Percentiles rank a stretch among this genome's conserved stretches.
These are phyloP conservation scores for Chloroclysta siterata DNA, from an alignment of 2,888 invertebrate species.

Conservation along the genomic window DNA sequence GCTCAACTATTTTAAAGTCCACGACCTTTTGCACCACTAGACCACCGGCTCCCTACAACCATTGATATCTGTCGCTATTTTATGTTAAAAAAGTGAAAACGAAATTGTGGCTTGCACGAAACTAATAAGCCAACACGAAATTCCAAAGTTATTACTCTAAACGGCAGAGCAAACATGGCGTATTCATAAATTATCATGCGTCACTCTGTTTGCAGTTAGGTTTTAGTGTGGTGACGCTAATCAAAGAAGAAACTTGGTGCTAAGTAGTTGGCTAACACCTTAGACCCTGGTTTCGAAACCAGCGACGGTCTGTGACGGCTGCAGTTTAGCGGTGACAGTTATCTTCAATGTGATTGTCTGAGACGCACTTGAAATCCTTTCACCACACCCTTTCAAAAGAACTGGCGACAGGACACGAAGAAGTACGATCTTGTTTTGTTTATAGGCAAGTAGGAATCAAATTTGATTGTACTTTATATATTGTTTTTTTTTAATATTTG, in stretches of 20 bases:
- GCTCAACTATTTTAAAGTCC: no score
- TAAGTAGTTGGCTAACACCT: conserved; percentile 65
- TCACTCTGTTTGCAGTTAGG: conserved; percentile 58
- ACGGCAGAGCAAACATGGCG: conserved; percentile 53
- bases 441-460: no score
- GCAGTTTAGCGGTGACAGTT: neutral
- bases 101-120: neutral
- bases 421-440: no score
- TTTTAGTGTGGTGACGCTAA: conserved; percentile 71
- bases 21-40: no score
- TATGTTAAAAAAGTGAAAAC: neutral
- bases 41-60: no score
- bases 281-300: neutral
- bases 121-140: conserved; percentile 39
- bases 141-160: conserved; percentile 49
- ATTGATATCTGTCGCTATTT: neutral
- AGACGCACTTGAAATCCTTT: no score
- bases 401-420: no score
- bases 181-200: conserved; percentile 71
- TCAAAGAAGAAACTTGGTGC: conserved; percentile 64
- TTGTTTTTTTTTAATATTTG: no score
- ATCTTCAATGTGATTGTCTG: no score
- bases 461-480: no score
- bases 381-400: no score
- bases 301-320: neutral